Base-by-base conservation (phyloP, 1,140 invertebrate genomes). In the Neuroterus valhalla region DNA sequence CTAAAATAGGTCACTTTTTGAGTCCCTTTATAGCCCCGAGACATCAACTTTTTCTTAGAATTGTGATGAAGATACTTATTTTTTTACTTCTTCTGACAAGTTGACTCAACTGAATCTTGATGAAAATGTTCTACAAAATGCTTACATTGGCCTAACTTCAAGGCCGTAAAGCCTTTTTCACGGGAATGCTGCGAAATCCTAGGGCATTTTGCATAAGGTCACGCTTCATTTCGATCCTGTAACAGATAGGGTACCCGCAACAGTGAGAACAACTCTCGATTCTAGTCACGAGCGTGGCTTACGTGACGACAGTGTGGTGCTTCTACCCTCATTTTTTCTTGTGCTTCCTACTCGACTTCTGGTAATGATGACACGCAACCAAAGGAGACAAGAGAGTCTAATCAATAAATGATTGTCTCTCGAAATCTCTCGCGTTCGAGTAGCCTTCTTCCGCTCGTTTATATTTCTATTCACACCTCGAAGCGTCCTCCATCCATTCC, bases 321-420 rank as follows among this genome's bases (percentile, higher is more conserved):
- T 46, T 74, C 44, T 42, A 6, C 17, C 21, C 55, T 70, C 42
- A 11, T 26, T 76, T 17, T 68, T 17, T 45, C 17, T n/a, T 17
- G 44, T 66, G 45, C 73, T 42, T 66, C 45, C 15, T 17, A 11
- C 31, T 52, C 31, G 52, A 23, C 4, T 26, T 44, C 55, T 23
- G 70, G 26, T 77, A 78, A 82, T 68, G 81, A 81, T 81, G 74
- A 82, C 72, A 62, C 68, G 70, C 26, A 62, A 67, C 42, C 68
- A 66, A 38, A 14, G 66, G 70, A 74, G 76, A 76, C 68, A 76
- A 67, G 17, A 44, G 52, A 26, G 31, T 31, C 42, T 82, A 78
- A 83, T 82, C 78, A 77, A 78, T 76, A 74, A 82, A 76, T 80
- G 78, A 82, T 82, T 82, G 81, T 74, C 71, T 44, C 11, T 8